Percentiles rank a stretch among this genome's conserved stretches.
Conservation (phyloP, 2,888 invertebrate species). For the Tolmerus cingulatus region DNA sequence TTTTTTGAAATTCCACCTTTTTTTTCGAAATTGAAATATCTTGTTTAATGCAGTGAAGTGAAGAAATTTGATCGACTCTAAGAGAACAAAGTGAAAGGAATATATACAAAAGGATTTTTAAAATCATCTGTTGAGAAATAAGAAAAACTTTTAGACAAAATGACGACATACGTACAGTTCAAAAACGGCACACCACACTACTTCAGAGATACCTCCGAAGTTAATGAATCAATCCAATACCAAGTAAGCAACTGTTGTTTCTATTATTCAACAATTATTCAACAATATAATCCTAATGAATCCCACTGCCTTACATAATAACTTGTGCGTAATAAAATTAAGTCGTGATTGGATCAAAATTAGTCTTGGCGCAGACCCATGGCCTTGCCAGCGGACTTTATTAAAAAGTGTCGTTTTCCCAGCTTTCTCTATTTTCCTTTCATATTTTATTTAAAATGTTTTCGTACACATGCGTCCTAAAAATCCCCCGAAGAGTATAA, state of each 20-base stretch:
- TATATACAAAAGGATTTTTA: background rate
- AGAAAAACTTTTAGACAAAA: constrained; percentile 38
- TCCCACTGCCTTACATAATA: constrained; percentile 4
- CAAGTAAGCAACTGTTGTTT: constrained; percentile 59
- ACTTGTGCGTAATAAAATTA: constrained; percentile 24
- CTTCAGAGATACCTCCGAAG: constrained; percentile 60
- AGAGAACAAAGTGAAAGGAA: constrained; percentile 18
- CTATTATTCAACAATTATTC: background rate
- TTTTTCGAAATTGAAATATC: constrained; percentile 7
- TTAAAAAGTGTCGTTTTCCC: constrained; percentile 13
- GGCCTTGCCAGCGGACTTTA: constrained; percentile 5
- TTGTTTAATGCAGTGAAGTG: constrained; percentile 40
- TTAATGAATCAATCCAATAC: constrained; percentile 63
- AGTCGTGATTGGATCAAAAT: constrained; percentile 11
- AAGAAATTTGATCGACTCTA: constrained; percentile 5
- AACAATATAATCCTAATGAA: background rate
- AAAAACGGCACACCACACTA: constrained; percentile 63
- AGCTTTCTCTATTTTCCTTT: background rate
- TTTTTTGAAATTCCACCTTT: background rate
- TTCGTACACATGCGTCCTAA: background rate
- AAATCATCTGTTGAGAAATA: constrained; percentile 49
- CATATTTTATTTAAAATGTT: background rate
- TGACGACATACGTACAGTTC: constrained; percentile 60
- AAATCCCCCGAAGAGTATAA: constrained; percentile 16
- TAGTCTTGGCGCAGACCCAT: constrained; percentile 10